A percentile compares a stretch with the other conserved stretches of the same genome.
Conservation (phyloP, 2,888 invertebrate species). For the Lissocephala sabroskyi region DNA sequence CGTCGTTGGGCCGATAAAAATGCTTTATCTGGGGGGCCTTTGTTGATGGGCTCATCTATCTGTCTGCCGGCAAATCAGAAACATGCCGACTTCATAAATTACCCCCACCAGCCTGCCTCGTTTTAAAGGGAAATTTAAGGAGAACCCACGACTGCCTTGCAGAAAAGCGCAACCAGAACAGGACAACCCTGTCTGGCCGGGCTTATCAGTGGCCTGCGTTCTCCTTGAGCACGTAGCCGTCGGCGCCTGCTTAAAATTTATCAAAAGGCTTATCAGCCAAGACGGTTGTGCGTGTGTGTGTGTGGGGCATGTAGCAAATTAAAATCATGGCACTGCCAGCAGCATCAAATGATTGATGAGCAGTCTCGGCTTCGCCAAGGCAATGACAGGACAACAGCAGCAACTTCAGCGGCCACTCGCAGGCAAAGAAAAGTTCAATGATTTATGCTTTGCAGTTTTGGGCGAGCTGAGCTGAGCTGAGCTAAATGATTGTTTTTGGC, state of each 20-base stretch:
- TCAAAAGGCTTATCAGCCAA: too few relatives aligned
- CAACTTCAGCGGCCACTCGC: constrained; percentile 3
- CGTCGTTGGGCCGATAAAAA: too few relatives aligned
- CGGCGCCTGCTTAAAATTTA: too few relatives aligned
- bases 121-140: not conserved
- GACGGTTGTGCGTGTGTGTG: too few relatives aligned
- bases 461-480: constrained; percentile 25
- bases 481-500: constrained; percentile 55
- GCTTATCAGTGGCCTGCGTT: too few relatives aligned
- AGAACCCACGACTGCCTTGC: too few relatives aligned
- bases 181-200: too few relatives aligned
- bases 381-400: constrained; percentile 8
- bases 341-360: constrained; percentile 53
- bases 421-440: constrained; percentile 43
- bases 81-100: constrained; percentile 26
- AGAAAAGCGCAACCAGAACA: not conserved
- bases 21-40: too few relatives aligned
- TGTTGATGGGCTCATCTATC: constrained; percentile 19
- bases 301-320: constrained; percentile 49
- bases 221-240: constrained; percentile 49
- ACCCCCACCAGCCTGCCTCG: not conserved
- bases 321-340: constrained; percentile 45
- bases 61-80: constrained; percentile 9
- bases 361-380: constrained; percentile 18
- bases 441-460: constrained; percentile 47